Conservation (phyloP, 2,797 vertebrate genomes). For the Apodemus agrarius region DNA sequence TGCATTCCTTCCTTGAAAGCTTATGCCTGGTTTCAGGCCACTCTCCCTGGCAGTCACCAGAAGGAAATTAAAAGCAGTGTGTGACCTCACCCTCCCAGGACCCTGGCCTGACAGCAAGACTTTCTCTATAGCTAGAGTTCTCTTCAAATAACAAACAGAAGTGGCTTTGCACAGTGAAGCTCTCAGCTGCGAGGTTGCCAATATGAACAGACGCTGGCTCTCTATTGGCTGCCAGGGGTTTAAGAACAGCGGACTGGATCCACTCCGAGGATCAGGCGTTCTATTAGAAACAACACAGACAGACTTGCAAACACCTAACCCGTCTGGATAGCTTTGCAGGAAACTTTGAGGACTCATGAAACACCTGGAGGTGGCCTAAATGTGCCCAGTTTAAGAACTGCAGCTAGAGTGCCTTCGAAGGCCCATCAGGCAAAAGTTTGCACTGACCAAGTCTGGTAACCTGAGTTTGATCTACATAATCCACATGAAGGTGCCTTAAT, state of each 20-base stretch:
- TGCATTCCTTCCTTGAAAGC: conserved; percentile 47
- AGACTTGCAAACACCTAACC: background rate
- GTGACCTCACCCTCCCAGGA: conserved; percentile 70
- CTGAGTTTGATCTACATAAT: background rate
- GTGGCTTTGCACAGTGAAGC: background rate
- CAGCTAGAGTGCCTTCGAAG: background rate
- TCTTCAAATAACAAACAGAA: conserved; percentile 5
- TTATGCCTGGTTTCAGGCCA: conserved; percentile 37
- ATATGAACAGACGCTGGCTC: background rate
- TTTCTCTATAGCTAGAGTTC: conserved; percentile 53
- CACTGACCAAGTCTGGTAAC: background rate
- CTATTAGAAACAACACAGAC: background rate
- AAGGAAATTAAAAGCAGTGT: conserved; percentile 67
- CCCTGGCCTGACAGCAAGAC: conserved; percentile 2
- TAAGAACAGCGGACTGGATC: conserved; percentile 2
- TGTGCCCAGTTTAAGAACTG: background rate
- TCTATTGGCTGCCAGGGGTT: background rate
- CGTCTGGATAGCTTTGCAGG: background rate
- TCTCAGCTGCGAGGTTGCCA: background rate
- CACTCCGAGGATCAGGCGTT: background rate
- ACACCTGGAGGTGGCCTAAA: background rate
- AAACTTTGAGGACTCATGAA: background rate
- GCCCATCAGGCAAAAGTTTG: background rate
- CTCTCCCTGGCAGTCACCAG: conserved; percentile 67
- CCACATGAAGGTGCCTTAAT: background rate